Evolutionary conservation across 2,113 vertebrate genomes (phyloP).

Genomic region (Chitala chitala): DNA sequence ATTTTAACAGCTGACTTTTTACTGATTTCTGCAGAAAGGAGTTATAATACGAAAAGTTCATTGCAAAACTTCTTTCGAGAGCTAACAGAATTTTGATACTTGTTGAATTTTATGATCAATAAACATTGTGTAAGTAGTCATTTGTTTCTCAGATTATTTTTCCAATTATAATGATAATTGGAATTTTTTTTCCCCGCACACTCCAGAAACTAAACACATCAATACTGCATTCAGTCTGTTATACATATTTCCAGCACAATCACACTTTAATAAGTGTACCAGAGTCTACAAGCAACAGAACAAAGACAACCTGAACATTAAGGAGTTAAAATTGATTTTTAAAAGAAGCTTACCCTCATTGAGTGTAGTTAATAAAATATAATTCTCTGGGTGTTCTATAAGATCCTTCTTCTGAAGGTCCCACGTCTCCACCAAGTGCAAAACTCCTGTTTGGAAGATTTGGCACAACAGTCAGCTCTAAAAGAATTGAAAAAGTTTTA

Average conservation of each 20-base stretch:
- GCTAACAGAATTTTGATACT: neutral
- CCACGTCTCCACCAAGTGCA: conserved; percentile 60
- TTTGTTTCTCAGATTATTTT: too few species aligned
- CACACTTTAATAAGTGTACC: neutral
- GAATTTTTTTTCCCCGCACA: neutral
- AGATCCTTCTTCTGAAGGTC: conserved; percentile 59
- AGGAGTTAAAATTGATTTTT: neutral
- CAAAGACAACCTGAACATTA: neutral
- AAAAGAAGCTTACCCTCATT: conserved; percentile 11
- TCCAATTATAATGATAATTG: neutral
- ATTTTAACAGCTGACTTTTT: neutral
- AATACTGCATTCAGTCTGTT: too few species aligned
- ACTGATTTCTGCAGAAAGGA: neutral
- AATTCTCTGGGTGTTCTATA: conserved; percentile 62
- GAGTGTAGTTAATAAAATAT: conserved; percentile 58
- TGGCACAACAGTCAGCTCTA: neutral
- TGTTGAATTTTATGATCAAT: too few species aligned
- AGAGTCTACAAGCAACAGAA: neutral
- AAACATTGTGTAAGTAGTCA: too few species aligned
- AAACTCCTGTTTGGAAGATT: conserved; percentile 44
- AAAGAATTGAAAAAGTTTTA: too few species aligned
- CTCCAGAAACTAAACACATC: too few species aligned
- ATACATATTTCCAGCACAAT: neutral
- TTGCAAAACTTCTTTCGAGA: neutral
- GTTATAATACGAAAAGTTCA: neutral